Percentiles rank a stretch among this genome's conserved stretches.
Conservation (phyloP, 2,797 vertebrate genomes). For the Sparus aurata region DNA sequence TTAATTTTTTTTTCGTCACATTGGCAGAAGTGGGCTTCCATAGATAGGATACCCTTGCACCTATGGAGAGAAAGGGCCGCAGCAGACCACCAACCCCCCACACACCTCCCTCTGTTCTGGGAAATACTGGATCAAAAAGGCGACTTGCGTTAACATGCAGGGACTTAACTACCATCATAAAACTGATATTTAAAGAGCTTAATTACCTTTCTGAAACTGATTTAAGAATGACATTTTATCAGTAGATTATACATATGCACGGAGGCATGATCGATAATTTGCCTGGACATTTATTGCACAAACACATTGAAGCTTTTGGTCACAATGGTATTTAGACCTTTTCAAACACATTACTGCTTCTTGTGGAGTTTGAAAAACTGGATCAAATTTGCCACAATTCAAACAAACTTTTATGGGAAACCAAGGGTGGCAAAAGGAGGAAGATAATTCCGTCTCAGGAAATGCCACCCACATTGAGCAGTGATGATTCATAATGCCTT, state of each 20-base stretch:
- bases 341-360: background rate
- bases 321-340: background rate
- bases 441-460: constrained; percentile 62
- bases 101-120: background rate
- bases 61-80: background rate
- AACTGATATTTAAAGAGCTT: constrained; percentile 34
- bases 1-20: no score
- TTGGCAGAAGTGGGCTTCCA: no score
- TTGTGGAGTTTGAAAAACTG: constrained; percentile 5
- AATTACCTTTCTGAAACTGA: constrained; percentile 8
- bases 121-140: constrained; percentile 3
- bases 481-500: constrained; percentile 71
- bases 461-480: constrained; percentile 77
- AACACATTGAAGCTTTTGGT: background rate
- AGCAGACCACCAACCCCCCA: background rate
- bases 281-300: background rate
- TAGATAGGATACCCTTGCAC: background rate
- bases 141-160: constrained; percentile 22
- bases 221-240: no score
- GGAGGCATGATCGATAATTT: background rate
- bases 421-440: constrained; percentile 54
- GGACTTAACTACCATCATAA: constrained; percentile 16
- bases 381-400: constrained; percentile 29
- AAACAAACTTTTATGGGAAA: constrained; percentile 44
- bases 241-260: no score